A percentile compares a stretch with the other conserved stretches of the same genome.
These are phyloP conservation scores for Antheraea mylitta DNA, from an alignment of 1,140 invertebrate genomes.

Conservation along the genomic window DNA sequence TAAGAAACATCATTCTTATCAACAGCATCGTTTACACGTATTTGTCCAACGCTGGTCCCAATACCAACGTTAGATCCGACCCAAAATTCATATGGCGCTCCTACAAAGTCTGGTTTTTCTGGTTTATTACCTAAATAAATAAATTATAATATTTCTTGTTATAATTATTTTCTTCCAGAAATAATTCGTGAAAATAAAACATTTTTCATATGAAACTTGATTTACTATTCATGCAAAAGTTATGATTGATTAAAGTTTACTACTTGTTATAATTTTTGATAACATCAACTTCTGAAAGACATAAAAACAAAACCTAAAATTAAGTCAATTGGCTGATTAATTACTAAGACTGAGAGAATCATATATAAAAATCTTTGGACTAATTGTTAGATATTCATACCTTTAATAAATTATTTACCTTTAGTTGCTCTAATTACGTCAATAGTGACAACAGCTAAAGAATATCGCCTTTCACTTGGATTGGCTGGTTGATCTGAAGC, in stretches of 20 bases:
- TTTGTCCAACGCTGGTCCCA: conserved; percentile 92
- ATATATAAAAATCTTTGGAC: too few species aligned
- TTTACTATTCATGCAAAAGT: too few species aligned
- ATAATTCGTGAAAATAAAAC: too few species aligned
- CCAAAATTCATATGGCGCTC: conserved; percentile 94
- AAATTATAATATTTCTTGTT: neutral
- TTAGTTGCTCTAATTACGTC: conserved; percentile 81
- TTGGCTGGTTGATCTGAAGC: conserved; percentile 90
- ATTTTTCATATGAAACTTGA: too few species aligned
- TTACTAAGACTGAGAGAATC: too few species aligned
- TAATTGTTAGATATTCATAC: neutral
- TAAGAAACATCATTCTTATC: conserved; percentile 85
- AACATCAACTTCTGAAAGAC: too few species aligned
- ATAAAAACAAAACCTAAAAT: too few species aligned
- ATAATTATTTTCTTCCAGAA: neutral
- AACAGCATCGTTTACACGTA: conserved; percentile 85
- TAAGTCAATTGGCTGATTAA: too few species aligned
- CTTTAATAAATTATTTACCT: conserved; percentile 48
- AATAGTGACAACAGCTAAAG: conserved; percentile 90
- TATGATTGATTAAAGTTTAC: too few species aligned
- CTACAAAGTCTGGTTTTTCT: conserved; percentile 89
- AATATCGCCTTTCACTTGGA: conserved; percentile 88
- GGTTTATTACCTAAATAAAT: conserved; percentile 64
- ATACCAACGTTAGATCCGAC: conserved; percentile 90
- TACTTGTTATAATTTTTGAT: too few species aligned